Conservation (phyloP, 1,140 invertebrate genomes). For the Microplitis mediator region DNA sequence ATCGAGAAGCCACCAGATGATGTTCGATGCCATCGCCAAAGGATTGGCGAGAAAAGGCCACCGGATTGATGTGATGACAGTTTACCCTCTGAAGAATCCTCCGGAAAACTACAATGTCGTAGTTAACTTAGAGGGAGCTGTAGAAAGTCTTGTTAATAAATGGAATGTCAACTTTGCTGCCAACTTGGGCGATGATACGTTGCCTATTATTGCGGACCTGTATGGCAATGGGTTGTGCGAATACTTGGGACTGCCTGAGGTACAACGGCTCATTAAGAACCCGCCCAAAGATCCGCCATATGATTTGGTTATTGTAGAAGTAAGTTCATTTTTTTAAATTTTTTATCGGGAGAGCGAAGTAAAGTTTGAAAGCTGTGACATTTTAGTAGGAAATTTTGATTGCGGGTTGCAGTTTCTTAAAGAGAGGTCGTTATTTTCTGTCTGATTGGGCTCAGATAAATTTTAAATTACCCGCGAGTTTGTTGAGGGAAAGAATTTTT, state of each 20-base stretch:
- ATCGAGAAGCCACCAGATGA: constrained; percentile 57
- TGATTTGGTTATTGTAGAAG: constrained; percentile 39
- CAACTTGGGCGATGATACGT: constrained; percentile 17
- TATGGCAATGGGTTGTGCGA: constrained; percentile 38
- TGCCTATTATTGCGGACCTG: constrained; percentile 15
- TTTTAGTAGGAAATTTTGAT: too few relatives aligned
- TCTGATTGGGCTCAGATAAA: too few relatives aligned
- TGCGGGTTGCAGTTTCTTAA: too few relatives aligned
- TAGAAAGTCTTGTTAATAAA: constrained; percentile 20
- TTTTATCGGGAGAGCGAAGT: too few relatives aligned
- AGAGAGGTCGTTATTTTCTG: too few relatives aligned
- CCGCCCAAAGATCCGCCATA: constrained; percentile 34
- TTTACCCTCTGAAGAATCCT: constrained; percentile 42
- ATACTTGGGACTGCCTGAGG: constrained; percentile 32
- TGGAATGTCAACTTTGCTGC: constrained; percentile 25
- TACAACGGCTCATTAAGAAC: constrained; percentile 35
- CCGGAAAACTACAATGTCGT: constrained; percentile 47
- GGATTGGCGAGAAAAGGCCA: constrained; percentile 61
- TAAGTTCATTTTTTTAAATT: constrained; percentile 19
- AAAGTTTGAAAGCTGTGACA: too few relatives aligned
- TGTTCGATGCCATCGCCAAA: constrained; percentile 55
- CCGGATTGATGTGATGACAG: constrained; percentile 52
- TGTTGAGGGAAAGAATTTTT: too few relatives aligned
- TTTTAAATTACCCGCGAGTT: too few relatives aligned
- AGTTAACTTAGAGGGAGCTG: constrained; percentile 37